Evolutionary conservation across 2,797 vertebrate genomes (phyloP), one percentile per base, ranked within the genome.

Genomic region (Tangara arthus): DNA sequence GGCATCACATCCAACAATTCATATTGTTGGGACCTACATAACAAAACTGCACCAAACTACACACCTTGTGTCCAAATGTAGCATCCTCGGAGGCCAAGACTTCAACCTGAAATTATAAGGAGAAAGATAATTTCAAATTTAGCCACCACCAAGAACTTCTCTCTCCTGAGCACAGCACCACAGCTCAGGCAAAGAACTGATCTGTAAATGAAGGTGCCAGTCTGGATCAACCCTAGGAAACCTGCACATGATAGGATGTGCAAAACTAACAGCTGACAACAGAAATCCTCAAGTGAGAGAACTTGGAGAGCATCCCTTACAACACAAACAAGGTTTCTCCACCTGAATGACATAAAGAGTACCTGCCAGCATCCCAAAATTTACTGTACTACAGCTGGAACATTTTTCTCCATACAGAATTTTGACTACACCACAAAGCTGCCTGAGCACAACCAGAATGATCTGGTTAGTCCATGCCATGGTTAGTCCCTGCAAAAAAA

Each of bases 1-100:
- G 72, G 60, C 70, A 71, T 64, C 42, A 68, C 53, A 88, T 42
- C 65, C 88, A 94, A 53, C 47, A 60, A 61, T 63, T 76, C 42
- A 44, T 82, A 81, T 7, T 71, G 64, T 82, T 28, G 79, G 52
- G 50, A 87, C 79, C 96, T 95, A 60, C 4, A 41, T 24, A 86
- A 80, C 21, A 80, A 86, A 95, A 93, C 92, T 87, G 78, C 95
- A 91, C 86, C 94, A 91, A 91, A 96, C 96, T 80, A 98, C 97
- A 98, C 97, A 98, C 97, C 97, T 97, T 97, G 95, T 96, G 96
- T 97, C 97, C 97, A 96, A 97, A 97, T 94, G 97, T 95, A 76
- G 96, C 84, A 96, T 97, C 97, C 95, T 98, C 92, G 11, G 94
- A 97, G 96, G 97, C 86, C 97, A 98, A 97, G 95, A 97, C 96